Evolutionary conservation across 2,113 vertebrate genomes (phyloP).

Genomic region (Clarias macrocephalus): DNA sequence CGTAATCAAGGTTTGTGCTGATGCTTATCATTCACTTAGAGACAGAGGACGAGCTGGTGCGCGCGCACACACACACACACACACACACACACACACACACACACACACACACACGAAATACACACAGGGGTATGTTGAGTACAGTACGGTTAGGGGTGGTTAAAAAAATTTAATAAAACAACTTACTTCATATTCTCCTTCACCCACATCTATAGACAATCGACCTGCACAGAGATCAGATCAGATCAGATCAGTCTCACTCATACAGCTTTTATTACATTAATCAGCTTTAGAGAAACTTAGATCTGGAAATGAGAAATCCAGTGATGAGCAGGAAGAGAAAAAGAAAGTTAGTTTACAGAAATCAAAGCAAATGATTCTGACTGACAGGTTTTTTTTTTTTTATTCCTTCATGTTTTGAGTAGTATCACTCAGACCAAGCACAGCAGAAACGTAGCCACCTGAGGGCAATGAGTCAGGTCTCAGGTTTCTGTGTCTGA

Average conservation of each 20-base stretch:
- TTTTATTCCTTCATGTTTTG: no score
- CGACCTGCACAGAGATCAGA: conserved; percentile 74
- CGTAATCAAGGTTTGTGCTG: not conserved
- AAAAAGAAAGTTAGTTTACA: not conserved
- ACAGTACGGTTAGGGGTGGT: not conserved
- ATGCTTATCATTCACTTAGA: conserved; percentile 6
- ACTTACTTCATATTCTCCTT: conserved; percentile 79
- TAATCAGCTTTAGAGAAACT: not conserved
- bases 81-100: conserved; percentile 8
- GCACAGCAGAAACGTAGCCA: not conserved
- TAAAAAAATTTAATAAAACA: not conserved
- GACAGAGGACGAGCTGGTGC: not conserved
- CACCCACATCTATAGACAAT: conserved; percentile 79
- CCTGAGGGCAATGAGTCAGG: not conserved
- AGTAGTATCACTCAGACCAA: no score
- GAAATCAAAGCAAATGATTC: not conserved
- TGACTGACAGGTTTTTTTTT: not conserved
- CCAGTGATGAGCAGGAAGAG: not conserved
- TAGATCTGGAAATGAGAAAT: no score
- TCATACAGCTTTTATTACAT: not conserved
- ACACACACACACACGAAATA: not conserved
- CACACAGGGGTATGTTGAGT: no score
- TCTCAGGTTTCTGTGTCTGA: not conserved
- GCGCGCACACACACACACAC: conserved; percentile 6
- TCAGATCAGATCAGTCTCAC: not conserved